phyloP scores from a whole-genome alignment of 2,888 invertebrate species.

The Drosophila fulvimacula region DNA sequence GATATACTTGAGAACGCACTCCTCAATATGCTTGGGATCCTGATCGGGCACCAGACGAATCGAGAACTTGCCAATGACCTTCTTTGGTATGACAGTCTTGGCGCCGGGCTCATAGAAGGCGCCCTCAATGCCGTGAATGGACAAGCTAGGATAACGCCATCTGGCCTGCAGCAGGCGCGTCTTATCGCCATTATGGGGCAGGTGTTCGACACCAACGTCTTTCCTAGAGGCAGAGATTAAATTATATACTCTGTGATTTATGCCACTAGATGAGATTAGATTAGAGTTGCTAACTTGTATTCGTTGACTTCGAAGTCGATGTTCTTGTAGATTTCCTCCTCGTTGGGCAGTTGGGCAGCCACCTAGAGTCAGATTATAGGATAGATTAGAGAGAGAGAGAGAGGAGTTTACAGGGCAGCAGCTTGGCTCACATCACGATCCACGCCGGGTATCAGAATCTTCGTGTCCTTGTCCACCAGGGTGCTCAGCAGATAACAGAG shows the following conservation, averaged over 20 bases:
- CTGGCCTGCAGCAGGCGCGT: conserved; percentile 95
- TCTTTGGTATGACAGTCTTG: conserved; percentile 97
- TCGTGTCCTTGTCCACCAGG: conserved; percentile 94
- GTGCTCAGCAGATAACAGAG: conserved; percentile 93
- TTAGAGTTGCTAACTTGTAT: conserved; percentile 87
- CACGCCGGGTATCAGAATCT: conserved; percentile 93
- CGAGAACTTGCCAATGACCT: conserved; percentile 98
- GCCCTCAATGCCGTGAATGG: conserved; percentile 96
- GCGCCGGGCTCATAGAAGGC: conserved; percentile 97
- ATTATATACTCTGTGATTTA: conserved; percentile 47
- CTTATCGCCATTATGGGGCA: conserved; percentile 92
- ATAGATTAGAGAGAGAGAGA: background rate
- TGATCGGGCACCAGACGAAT: conserved; percentile 98
- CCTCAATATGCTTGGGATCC: conserved; percentile 92
- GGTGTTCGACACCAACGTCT: conserved; percentile 89
- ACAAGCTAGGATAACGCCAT: conserved; percentile 97
- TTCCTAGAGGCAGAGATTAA: conserved; percentile 67
- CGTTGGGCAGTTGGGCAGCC: conserved; percentile 89
- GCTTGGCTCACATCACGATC: conserved; percentile 89
- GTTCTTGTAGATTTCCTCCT: conserved; percentile 90
- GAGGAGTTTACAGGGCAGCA: background rate
- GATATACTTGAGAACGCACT: conserved; percentile 91
- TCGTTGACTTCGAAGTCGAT: conserved; percentile 95
- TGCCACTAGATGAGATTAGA: conserved; percentile 19
- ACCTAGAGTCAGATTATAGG: conserved; percentile 56